Conservation (phyloP, 2,888 invertebrate genomes). For the Cyrtodaria siliqua region DNA sequence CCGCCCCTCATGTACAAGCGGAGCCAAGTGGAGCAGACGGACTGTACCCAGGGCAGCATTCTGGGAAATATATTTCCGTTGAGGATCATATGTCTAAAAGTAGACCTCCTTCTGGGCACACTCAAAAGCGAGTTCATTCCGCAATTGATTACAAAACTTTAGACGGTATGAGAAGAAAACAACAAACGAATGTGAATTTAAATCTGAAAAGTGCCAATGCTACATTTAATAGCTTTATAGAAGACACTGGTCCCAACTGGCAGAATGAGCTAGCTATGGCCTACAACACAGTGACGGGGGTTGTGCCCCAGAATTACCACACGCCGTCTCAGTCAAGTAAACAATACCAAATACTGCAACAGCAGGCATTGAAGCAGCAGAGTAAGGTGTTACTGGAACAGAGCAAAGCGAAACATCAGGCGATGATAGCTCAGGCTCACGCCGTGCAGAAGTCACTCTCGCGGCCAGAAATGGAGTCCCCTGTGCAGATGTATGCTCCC, state of each 20-base stretch:
- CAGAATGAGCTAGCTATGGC: conserved; percentile 77
- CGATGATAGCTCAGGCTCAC: conserved; percentile 85
- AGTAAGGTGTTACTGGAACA: conserved; percentile 81
- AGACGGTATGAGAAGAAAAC: conserved; percentile 56
- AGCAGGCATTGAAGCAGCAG: conserved; percentile 78
- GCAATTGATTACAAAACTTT: conserved; percentile 53
- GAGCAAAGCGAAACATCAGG: conserved; percentile 85
- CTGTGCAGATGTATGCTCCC: conserved; percentile 71
- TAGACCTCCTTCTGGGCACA: conserved; percentile 66
- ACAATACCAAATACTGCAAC: conserved; percentile 79
- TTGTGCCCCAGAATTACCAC: conserved; percentile 74
- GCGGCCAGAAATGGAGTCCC: conserved; percentile 43
- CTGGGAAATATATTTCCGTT: conserved; percentile 56
- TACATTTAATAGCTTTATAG: conserved; percentile 82
- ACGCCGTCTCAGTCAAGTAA: conserved; percentile 75
- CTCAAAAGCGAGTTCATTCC: conserved; percentile 49
- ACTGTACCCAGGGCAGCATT: neutral
- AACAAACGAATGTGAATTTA: conserved; percentile 70
- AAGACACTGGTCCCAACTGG: conserved; percentile 71
- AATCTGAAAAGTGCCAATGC: conserved; percentile 79
- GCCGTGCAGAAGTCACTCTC: conserved; percentile 76
- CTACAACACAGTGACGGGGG: conserved; percentile 79
- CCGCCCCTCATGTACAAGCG: too few relatives aligned
- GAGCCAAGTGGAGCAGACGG: conserved; percentile 25
- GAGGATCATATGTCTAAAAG: conserved; percentile 69